These are phyloP conservation scores for Chorisops tibialis DNA, from an alignment of 2,888 invertebrate genomes.

Conservation along the genomic window DNA sequence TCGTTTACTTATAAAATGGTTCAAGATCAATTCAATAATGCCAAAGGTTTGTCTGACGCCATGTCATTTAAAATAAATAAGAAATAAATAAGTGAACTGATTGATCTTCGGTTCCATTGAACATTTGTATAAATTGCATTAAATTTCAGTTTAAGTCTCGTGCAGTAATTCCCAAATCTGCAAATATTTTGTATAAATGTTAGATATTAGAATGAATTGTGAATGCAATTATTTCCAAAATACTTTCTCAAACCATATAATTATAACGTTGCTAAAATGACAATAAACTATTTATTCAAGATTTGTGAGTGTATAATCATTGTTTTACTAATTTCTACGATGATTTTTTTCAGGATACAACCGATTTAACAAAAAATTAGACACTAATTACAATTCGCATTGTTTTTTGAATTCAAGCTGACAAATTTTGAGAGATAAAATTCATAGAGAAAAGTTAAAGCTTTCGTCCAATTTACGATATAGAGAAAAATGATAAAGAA, in stretches of 20 bases:
- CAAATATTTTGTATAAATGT: slow-evolving; percentile 28
- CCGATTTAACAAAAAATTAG: too few species aligned
- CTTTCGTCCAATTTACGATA: too few species aligned
- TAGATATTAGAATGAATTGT: slow-evolving; percentile 4
- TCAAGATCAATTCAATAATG: neutral
- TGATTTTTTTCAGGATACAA: too few species aligned
- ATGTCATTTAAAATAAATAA: neutral
- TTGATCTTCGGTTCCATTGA: neutral
- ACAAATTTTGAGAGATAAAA: too few species aligned
- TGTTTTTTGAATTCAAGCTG: too few species aligned
- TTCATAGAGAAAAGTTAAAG: too few species aligned
- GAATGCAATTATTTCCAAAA: slow-evolving; percentile 27
- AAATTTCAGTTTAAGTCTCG: neutral
- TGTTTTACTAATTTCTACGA: too few species aligned
- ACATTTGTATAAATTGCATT: neutral
- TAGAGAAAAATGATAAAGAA: too few species aligned
- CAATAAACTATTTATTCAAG: slow-evolving; percentile 32
- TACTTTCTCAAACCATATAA: slow-evolving; percentile 6
- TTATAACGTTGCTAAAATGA: slow-evolving; percentile 29
- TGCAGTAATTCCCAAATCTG: slow-evolving; percentile 1
- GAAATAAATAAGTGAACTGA: neutral
- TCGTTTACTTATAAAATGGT: too few species aligned
- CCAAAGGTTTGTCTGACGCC: neutral
- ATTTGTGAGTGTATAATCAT: neutral
- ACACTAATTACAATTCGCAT: too few species aligned